Percentiles rank a stretch among this genome's conserved stretches.
These are phyloP conservation scores for Idaea dimidiata DNA, from an alignment of 2,888 invertebrate genomes.

Conservation along the genomic window DNA sequence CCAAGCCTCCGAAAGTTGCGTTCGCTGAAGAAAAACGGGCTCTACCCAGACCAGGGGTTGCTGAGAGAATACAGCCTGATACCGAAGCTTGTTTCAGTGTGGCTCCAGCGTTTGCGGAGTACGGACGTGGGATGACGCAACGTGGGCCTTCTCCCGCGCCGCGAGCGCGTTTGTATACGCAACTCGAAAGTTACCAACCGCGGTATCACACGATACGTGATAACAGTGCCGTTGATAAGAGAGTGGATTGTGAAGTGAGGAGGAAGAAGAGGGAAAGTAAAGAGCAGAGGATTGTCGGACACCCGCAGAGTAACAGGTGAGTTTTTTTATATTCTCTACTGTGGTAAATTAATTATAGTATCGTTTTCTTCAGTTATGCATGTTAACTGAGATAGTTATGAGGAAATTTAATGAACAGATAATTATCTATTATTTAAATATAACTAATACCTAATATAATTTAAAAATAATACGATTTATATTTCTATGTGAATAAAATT, in stretches of 20 bases:
- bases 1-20: conserved; percentile 70
- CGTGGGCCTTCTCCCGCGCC: conserved; percentile 62
- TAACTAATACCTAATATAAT: too few relatives aligned
- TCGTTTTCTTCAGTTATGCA: too few relatives aligned
- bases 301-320: conserved; percentile 58
- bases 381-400: too few relatives aligned
- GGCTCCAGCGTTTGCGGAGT: conserved; percentile 53
- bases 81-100: conserved; percentile 47
- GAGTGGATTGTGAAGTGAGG: conserved; percentile 71
- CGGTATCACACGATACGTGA: conserved; percentile 76
- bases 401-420: too few relatives aligned
- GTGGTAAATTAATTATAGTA: not conserved
- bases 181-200: conserved; percentile 77
- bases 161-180: conserved; percentile 70
- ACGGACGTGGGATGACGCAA: conserved; percentile 66
- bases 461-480: too few relatives aligned
- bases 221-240: conserved; percentile 59
- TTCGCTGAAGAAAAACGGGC: conserved; percentile 60
- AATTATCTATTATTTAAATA: too few relatives aligned
- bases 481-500: too few relatives aligned
- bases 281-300: conserved; percentile 57
- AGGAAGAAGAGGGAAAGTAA: conserved; percentile 45
- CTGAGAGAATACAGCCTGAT: conserved; percentile 48
- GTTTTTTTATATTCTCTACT: conserved; percentile 28
- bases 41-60: conserved; percentile 58